A percentile compares a stretch with the other conserved stretches of the same genome.
These are phyloP conservation scores for Trichopria drosophilae DNA, from an alignment of 2,888 invertebrate genomes.

Conservation along the genomic window DNA sequence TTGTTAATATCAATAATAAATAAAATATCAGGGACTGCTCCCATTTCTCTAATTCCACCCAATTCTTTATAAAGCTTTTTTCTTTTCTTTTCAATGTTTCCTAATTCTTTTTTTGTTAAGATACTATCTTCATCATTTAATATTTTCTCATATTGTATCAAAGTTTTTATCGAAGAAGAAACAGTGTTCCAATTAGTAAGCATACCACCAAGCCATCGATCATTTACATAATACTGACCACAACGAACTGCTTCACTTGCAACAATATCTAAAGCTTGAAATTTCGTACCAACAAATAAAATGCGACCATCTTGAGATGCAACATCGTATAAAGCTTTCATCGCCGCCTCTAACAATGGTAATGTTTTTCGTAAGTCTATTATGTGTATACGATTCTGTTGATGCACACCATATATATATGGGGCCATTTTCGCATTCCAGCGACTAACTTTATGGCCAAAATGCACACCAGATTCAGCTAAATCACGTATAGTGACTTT, in stretches of 20 bases:
- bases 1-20: slow-evolving; percentile 14
- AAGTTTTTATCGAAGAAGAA: slow-evolving; percentile 15
- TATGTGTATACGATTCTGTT: slow-evolving; percentile 17
- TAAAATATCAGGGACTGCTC: slow-evolving; percentile 14
- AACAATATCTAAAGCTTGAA: slow-evolving; percentile 15
- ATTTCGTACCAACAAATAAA: slow-evolving; percentile 17
- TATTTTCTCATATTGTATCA: slow-evolving; percentile 14
- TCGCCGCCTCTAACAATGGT: slow-evolving; percentile 10
- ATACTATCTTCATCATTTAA: slow-evolving; percentile 13
- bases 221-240: slow-evolving; percentile 18
- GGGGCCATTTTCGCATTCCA: slow-evolving; percentile 19
- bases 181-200: slow-evolving; percentile 16
- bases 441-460: slow-evolving; percentile 15
- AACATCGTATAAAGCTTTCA: slow-evolving; percentile 12
- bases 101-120: slow-evolving; percentile 15
- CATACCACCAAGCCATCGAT: slow-evolving; percentile 17
- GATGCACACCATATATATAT: slow-evolving; percentile 15
- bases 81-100: slow-evolving; percentile 10
- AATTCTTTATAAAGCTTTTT: slow-evolving; percentile 13
- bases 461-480: slow-evolving; percentile 19
- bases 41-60: slow-evolving; percentile 16
- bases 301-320: slow-evolving; percentile 15
- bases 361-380: slow-evolving; percentile 16
- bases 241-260: slow-evolving; percentile 13
- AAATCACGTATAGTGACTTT: slow-evolving; percentile 23